Evolutionary conservation across 2,113 vertebrate genomes (phyloP).

Genomic region (Gobio gobio): DNA sequence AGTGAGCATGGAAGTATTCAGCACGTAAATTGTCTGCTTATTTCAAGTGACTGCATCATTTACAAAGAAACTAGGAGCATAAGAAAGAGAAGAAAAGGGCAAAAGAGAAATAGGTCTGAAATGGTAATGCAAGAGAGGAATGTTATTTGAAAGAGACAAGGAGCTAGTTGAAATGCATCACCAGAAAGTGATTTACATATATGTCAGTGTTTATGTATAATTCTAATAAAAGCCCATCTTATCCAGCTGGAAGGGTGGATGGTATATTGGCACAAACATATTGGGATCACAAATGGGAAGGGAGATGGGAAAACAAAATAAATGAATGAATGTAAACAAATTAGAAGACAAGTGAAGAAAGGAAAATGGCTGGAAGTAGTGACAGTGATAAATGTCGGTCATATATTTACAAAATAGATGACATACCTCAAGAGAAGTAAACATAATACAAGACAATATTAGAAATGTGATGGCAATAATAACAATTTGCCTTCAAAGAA

Average conservation of each 20-base stretch:
- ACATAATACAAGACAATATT: conserved; percentile 8
- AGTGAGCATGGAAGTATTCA: conserved; percentile 56
- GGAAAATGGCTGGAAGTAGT: neutral
- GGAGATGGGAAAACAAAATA: neutral
- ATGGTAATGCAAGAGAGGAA: conserved; percentile 29
- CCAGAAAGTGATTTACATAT: conserved; percentile 19
- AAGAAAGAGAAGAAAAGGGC: conserved; percentile 27
- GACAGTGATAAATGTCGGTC: conserved; percentile 18
- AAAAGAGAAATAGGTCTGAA: conserved; percentile 20
- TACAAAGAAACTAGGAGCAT: conserved; percentile 53
- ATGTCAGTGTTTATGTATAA: conserved; percentile 37
- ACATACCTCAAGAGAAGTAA: neutral
- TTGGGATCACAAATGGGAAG: neutral
- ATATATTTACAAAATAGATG: conserved; percentile 17
- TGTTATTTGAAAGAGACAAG: conserved; percentile 34
- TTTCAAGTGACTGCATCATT: conserved; percentile 70
- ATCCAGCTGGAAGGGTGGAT: conserved; percentile 19
- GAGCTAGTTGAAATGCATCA: conserved; percentile 42
- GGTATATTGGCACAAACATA: neutral
- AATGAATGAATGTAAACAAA: conserved; percentile 25
- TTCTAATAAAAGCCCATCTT: conserved; percentile 18
- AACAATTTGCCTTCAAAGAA: neutral
- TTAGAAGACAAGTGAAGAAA: neutral
- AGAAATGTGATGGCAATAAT: neutral
- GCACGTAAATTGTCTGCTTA: conserved; percentile 70